Conservation (phyloP, 2,888 invertebrate species). For the Mactromeris polynyma region DNA sequence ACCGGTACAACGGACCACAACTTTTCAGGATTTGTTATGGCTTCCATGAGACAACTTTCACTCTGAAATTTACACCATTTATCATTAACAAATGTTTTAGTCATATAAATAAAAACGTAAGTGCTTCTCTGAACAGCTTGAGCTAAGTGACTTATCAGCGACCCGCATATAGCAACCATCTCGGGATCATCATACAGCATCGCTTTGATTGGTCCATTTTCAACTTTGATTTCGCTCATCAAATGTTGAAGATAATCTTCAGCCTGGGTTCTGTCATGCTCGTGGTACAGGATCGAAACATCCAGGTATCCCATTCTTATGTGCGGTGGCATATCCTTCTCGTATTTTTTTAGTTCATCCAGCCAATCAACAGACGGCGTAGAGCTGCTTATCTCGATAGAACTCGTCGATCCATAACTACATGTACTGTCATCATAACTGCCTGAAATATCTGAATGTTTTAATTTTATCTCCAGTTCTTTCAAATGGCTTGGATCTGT, state of each 20-base stretch:
- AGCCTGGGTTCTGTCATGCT: conserved; percentile 70
- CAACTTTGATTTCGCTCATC: conserved; percentile 65
- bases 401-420: conserved; percentile 41
- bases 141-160: conserved; percentile 65
- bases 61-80: conserved; percentile 78
- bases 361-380: conserved; percentile 40
- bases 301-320: conserved; percentile 75
- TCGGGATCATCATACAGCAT: conserved; percentile 72
- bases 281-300: conserved; percentile 77
- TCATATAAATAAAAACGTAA: conserved; percentile 79
- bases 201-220: conserved; percentile 60
- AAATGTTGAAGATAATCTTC: conserved; percentile 71
- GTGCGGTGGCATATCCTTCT: conserved; percentile 67
- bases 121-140: conserved; percentile 76
- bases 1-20: conserved; percentile 82
- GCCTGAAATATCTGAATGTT: neutral
- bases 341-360: conserved; percentile 38
- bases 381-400: conserved; percentile 9
- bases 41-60: conserved; percentile 78
- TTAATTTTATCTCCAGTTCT: neutral
- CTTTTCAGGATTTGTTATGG: conserved; percentile 77
- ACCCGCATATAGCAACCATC: conserved; percentile 54
- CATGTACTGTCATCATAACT: conserved; percentile 13
- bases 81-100: conserved; percentile 74
- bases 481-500: neutral